Percentiles rank a stretch among this genome's conserved stretches.
Conservation (phyloP, 2,113 vertebrate genomes). For the Alces alces region DNA sequence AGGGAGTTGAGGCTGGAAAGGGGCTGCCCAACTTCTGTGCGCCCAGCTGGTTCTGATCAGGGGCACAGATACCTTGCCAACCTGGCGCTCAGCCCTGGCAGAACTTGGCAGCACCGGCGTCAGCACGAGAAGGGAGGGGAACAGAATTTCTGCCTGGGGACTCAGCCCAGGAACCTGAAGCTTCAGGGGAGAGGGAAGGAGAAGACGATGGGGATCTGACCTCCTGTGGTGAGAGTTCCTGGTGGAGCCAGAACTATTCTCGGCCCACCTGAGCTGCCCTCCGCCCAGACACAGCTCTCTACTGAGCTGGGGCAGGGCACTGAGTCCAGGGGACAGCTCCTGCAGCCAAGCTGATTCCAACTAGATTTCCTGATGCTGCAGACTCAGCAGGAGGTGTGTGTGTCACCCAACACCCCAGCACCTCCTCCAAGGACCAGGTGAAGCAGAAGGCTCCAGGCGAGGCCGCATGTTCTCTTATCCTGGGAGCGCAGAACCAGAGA, state of each 20-base stretch:
- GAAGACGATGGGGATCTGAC: not conserved
- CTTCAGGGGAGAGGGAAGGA: not conserved
- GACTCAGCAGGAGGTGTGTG: not conserved
- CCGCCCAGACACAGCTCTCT: not conserved
- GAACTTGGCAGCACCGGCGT: slow-evolving; percentile 47
- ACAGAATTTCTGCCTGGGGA: slow-evolving; percentile 59
- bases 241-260: not conserved
- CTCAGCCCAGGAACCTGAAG: slow-evolving; percentile 26
- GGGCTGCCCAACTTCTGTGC: slow-evolving; percentile 29
- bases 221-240: not conserved
- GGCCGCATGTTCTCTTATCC: not conserved
- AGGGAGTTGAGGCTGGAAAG: slow-evolving; percentile 24
- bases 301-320: not conserved
- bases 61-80: slow-evolving; percentile 57
- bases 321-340: not conserved
- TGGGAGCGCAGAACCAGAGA: not conserved
- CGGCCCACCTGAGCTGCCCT: not conserved
- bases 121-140: slow-evolving; percentile 44
- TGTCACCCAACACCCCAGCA: not conserved
- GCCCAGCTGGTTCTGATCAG: slow-evolving; percentile 70
- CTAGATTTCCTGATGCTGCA: not conserved
- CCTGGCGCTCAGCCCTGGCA: slow-evolving; percentile 38
- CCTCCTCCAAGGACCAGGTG: not conserved
- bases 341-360: not conserved
- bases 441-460: not conserved